Percentiles rank a stretch among this genome's conserved stretches.
Evolutionary conservation across 2,113 vertebrate genomes (phyloP).

Genomic region (Cepphus grylle): DNA sequence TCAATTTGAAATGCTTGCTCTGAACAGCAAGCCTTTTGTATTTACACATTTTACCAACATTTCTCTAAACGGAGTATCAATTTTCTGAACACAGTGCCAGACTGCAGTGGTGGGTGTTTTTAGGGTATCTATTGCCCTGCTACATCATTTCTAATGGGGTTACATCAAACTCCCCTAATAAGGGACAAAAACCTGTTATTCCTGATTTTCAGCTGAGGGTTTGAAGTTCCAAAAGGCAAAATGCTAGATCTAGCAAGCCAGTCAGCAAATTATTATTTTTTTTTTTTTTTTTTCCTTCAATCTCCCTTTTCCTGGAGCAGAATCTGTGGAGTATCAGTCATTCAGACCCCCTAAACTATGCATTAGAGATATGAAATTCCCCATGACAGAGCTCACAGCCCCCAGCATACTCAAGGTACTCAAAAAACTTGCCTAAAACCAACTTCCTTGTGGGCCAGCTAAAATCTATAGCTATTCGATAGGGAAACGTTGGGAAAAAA

Average conservation of each 20-base stretch:
- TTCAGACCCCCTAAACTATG: background rate
- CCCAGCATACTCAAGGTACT: background rate
- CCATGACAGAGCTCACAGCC: background rate
- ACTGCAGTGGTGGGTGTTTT: background rate
- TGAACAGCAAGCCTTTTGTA: background rate
- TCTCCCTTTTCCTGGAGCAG: background rate
- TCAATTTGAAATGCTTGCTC: background rate
- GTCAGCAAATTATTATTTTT: background rate
- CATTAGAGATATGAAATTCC: background rate
- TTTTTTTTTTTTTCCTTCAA: background rate
- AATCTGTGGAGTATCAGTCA: background rate
- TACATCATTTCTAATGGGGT: background rate
- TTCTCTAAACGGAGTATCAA: background rate
- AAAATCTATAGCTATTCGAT: background rate
- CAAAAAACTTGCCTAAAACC: background rate
- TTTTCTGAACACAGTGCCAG: background rate
- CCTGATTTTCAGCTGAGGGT: background rate
- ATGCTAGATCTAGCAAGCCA: background rate
- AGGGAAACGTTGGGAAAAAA: background rate
- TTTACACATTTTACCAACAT: background rate
- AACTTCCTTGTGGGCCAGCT: background rate
- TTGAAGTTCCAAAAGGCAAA: background rate
- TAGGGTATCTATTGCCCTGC: background rate
- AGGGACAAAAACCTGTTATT: background rate
- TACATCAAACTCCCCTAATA: background rate